These are phyloP conservation scores for Bos javanicus DNA, from an alignment of 2,113 vertebrate species.

Conservation along the genomic window DNA sequence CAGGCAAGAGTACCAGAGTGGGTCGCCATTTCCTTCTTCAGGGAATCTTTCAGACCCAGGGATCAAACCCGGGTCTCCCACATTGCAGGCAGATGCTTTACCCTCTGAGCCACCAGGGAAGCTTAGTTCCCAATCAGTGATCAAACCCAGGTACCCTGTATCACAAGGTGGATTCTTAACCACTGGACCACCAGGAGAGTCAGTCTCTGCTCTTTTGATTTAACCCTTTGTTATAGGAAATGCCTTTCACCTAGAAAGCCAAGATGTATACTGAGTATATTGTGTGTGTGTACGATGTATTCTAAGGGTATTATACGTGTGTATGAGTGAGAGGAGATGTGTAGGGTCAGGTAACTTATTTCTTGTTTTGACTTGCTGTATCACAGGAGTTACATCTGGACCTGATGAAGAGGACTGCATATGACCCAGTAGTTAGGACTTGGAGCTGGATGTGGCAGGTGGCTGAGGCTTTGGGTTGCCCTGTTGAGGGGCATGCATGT, in stretches of 20 bases:
- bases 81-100: neutral
- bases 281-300: too few relatives aligned
- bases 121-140: neutral
- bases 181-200: neutral
- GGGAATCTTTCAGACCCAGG: neutral
- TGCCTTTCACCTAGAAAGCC: neutral
- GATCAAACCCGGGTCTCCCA: fast-evolving
- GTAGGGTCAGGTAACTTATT: neutral
- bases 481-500: fast-evolving
- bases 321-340: neutral
- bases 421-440: neutral
- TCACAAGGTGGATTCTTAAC: neutral
- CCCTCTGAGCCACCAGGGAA: neutral
- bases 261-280: too few relatives aligned
- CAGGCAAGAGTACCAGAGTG: neutral
- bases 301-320: too few relatives aligned
- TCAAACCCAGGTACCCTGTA: neutral
- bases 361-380: neutral
- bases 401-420: neutral
- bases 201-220: neutral
- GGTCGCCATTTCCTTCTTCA: neutral
- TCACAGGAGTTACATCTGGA: neutral
- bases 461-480: neutral
- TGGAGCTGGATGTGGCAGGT: neutral
- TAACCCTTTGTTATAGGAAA: neutral